These are phyloP conservation scores for Chironomus riparius DNA, from an alignment of 2,888 invertebrate genomes.

Conservation along the genomic window DNA sequence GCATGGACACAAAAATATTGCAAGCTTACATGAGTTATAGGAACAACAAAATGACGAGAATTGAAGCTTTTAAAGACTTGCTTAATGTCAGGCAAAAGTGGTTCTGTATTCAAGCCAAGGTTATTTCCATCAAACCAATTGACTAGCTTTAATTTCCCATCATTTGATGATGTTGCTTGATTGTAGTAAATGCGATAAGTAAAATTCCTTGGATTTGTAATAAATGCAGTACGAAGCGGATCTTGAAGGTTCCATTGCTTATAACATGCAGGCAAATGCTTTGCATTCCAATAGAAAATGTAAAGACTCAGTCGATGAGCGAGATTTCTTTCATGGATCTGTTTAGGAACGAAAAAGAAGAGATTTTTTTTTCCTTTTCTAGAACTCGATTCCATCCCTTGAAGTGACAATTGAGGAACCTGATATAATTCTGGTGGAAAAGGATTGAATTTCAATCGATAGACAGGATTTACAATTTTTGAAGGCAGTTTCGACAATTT, in stretches of 20 bases:
- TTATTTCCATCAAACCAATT: constrained; percentile 62
- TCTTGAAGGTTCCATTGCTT: constrained; percentile 35
- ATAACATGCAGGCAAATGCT: constrained; percentile 48
- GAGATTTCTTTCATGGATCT: constrained; percentile 35
- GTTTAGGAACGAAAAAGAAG: not conserved
- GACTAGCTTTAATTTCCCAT: constrained; percentile 52
- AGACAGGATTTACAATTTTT: too few relatives aligned
- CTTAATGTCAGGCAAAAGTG: constrained; percentile 53
- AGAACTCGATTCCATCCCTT: too few relatives aligned
- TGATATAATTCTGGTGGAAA: too few relatives aligned
- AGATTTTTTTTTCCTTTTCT: not conserved
- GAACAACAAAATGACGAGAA: constrained; percentile 55
- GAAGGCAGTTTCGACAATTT: too few relatives aligned
- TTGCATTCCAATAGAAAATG: constrained; percentile 58
- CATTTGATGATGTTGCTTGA: constrained; percentile 53
- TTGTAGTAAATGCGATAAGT: constrained; percentile 57
- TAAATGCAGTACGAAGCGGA: constrained; percentile 50
- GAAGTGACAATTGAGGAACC: too few relatives aligned
- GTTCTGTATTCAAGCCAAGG: constrained; percentile 52
- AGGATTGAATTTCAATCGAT: too few relatives aligned
- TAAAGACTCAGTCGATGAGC: constrained; percentile 44
- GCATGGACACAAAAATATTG: not conserved
- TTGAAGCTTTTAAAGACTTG: constrained; percentile 57
- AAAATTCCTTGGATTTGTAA: constrained; percentile 50
- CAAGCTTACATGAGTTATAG: constrained; percentile 59